Evolutionary conservation across 2,113 vertebrate species (phyloP), one percentile per base, ranked within the genome.

Genomic region (Archilochus colubris): DNA sequence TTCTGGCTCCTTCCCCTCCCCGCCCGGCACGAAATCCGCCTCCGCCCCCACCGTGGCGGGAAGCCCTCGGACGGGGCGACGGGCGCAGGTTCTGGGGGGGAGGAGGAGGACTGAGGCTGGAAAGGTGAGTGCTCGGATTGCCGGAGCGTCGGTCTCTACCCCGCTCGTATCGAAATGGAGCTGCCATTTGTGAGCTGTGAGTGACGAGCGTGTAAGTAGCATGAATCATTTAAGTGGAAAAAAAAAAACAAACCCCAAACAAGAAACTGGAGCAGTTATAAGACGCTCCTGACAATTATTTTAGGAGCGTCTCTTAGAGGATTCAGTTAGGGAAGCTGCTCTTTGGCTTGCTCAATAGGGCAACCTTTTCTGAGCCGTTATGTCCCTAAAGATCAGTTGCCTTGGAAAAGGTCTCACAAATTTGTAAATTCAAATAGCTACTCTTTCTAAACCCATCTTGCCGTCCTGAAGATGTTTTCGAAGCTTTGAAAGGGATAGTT

Each of bases 171-270:
- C 68, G 91, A 94, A 95, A 91, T 62, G 95, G 95, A 94, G 95
- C 92, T 98, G 97, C 97, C 96, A 76, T 97, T 97, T 97, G 97
- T 96, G 93, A 97, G 96, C 96, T 97, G 97, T 94, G 96, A 96
- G 96, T 97, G 96, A 94, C 59, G 82, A 93, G 93, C 40, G 36
- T 92, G 94, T 89, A 96, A 97, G 95, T 95, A 94, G 76, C 89
- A 91, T 96, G 91, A 95, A 97, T 96, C 92, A 58, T 95, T 92
- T 68, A 96, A 46, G 61, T 89, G 43, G 24, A 77, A 54, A 28
- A 5, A 16, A 5, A 14, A 4, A 6, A 10, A 74, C 6, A 44
- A 12, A 6, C 11, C 40, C 40, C 7, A 5, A 7, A 4, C 31
- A 5, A 33, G 43, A 88, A 95, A 97, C 61, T 28, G 82, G 70